Evolutionary conservation across 1,140 invertebrate species (phyloP).

Genomic region (Zaprionus taronus): DNA sequence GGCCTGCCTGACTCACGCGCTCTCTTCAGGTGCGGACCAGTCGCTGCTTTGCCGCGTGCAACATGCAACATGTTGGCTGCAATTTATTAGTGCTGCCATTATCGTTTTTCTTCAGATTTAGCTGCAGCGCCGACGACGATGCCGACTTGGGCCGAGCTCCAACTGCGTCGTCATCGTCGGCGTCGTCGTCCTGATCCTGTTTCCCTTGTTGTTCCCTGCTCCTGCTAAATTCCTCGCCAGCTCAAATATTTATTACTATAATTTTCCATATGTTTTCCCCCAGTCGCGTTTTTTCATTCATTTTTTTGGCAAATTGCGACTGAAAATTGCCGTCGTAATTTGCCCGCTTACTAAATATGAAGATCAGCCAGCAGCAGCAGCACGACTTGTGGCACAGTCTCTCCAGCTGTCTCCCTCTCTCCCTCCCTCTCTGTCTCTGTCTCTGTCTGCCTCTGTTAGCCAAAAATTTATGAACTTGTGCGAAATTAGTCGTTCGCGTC

Average conservation of each 20-base stretch:
- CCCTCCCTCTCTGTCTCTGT: neutral
- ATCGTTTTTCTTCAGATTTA: conserved; percentile 83
- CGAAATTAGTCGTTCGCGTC: conserved; percentile 81
- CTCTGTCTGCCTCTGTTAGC: neutral
- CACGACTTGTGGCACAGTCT: conserved; percentile 14
- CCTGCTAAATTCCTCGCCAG: conserved; percentile 21
- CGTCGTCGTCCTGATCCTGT: conserved; percentile 32
- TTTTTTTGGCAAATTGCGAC: conserved; percentile 80
- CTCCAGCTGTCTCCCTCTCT: neutral
- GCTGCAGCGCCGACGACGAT: conserved; percentile 44
- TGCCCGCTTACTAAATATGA: conserved; percentile 79
- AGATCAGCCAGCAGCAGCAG: conserved; percentile 55
- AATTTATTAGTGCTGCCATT: conserved; percentile 83
- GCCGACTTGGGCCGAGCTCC: neutral
- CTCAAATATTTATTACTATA: conserved; percentile 80
- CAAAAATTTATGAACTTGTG: conserved; percentile 81
- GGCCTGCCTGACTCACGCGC: conserved; percentile 59
- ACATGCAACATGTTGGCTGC: conserved; percentile 81
- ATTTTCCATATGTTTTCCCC: conserved; percentile 81
- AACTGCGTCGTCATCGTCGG: neutral
- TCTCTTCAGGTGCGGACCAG: conserved; percentile 56
- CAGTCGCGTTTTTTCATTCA: conserved; percentile 11
- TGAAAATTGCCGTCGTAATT: conserved; percentile 80
- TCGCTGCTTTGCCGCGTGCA: conserved; percentile 67
- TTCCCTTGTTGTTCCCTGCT: neutral